These are phyloP conservation scores for Phyllostomus discolor DNA, from an alignment of 2,113 vertebrate genomes.

Conservation along the genomic window DNA sequence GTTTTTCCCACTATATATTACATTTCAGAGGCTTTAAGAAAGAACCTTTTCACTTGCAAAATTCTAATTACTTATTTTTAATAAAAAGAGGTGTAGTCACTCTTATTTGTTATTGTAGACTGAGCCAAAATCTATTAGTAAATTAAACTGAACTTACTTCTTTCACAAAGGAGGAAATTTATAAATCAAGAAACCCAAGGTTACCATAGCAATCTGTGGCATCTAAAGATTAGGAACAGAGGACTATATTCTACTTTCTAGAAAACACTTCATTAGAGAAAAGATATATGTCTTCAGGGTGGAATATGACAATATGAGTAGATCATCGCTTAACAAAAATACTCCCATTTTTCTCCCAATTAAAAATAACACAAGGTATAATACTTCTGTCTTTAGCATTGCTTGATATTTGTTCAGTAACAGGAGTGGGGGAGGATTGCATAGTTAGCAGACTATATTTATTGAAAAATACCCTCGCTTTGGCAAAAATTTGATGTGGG, in stretches of 20 bases:
- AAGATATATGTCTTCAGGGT: conserved; percentile 55
- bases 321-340: conserved; percentile 29
- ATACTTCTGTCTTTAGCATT: conserved; percentile 5
- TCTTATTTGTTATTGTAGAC: conserved; percentile 49
- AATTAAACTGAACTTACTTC: conserved; percentile 62
- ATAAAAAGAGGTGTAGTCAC: conserved; percentile 48
- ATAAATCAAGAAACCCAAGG: conserved; percentile 65
- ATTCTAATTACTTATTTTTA: conserved; percentile 45
- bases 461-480: background rate
- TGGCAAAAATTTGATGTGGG: background rate
- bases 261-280: conserved; percentile 50
- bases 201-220: conserved; percentile 76
- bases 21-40: background rate
- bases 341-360: background rate
- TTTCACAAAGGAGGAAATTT: conserved; percentile 53
- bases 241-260: conserved; percentile 54
- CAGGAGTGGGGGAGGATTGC: background rate
- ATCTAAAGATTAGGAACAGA: conserved; percentile 54
- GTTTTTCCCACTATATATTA: background rate
- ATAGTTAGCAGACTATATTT: background rate
- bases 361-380: conserved; percentile 59
- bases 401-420: conserved; percentile 53
- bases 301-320: conserved; percentile 44
- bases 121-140: conserved; percentile 64
- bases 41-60: conserved; percentile 49